Base-by-base conservation (phyloP, 92 coral and sea anemone genomes). In the Epizoanthus rinbou region DNA sequence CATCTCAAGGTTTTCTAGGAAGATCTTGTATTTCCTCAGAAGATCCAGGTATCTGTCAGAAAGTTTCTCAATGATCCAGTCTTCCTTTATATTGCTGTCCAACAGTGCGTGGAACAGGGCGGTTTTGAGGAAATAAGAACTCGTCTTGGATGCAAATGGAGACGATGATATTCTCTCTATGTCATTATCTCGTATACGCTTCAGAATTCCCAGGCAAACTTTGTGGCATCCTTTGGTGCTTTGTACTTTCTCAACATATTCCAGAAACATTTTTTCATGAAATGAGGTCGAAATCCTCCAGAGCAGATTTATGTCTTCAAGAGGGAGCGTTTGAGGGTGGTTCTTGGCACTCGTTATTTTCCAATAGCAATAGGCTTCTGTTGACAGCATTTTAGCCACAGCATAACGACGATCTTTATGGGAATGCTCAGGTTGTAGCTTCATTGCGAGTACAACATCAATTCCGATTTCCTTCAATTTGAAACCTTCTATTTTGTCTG, bases 251-350 rank as follows among this genome's bases (percentile, higher is more conserved):
- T 41, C 28, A 63, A 79, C 74, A 59, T 79, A 79, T 50, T 79
- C 74, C 24, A 79, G 37, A 50, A 59, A 79, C 54, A 19, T 54
- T 59, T 63, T 79, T 68, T 79, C 84, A 43, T 79, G 71, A 58
- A 50, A 45, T 65, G 84, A 79, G 10, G 52, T 59, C 6, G 84
- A 79, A 59, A 79, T 63, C 24, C 84, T 79, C 84, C 84, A 79
- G 16, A 79, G 73, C 7, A 58, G 69, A 37, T 33, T 58, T 17
- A 35, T 37, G 73, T 67, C 73, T 33, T 67, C 45, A 0, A 67
- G 39, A 41, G 73, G 73, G 73, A 67, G 47, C 4, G 9, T 21
- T 13, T 33, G 73, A 11, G 47, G 73, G 11, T 67, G 73, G 73
- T 33, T 19, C n/a, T 33, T 31, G 47, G 73, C 73, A 16, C 73